Evolutionary conservation across 2,113 vertebrate species (phyloP).

Genomic region (Caranx melampygus): DNA sequence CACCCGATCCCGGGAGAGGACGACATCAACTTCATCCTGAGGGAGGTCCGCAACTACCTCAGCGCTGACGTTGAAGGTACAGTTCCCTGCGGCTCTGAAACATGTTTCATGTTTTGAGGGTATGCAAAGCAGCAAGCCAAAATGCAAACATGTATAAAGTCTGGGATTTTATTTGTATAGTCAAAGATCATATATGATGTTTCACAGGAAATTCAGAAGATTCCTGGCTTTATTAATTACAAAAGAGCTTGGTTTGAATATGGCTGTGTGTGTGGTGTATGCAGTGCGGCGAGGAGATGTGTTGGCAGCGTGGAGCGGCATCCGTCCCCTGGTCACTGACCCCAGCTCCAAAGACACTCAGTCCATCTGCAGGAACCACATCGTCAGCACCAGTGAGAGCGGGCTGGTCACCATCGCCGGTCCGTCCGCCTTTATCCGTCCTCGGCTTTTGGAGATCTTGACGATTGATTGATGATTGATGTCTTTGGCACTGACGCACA

Average conservation of each 20-base stretch:
- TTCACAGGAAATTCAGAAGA: too few species aligned
- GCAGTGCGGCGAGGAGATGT: constrained; percentile 96
- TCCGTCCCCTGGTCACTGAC: constrained; percentile 95
- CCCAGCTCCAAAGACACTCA: constrained; percentile 96
- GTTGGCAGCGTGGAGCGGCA: constrained; percentile 97
- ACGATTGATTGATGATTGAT: background rate
- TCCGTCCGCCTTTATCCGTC: constrained; percentile 75
- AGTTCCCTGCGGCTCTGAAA: too few species aligned
- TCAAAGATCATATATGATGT: too few species aligned
- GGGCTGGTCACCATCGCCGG: constrained; percentile 96
- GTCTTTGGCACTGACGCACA: background rate
- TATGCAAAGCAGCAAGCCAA: too few species aligned
- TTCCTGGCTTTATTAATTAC: too few species aligned
- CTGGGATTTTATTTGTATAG: too few species aligned
- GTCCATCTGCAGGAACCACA: constrained; percentile 95
- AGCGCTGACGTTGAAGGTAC: constrained; percentile 94
- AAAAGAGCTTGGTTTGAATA: background rate
- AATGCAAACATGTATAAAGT: too few species aligned
- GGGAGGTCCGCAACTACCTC: constrained; percentile 94
- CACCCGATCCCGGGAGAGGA: constrained; percentile 91
- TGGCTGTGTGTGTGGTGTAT: background rate
- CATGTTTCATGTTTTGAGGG: too few species aligned
- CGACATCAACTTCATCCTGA: constrained; percentile 95
- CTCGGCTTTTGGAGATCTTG: background rate
- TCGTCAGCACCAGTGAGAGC: constrained; percentile 90